phyloP scores from a whole-genome alignment of 2,888 invertebrate species.

The Diarsia mendica region DNA sequence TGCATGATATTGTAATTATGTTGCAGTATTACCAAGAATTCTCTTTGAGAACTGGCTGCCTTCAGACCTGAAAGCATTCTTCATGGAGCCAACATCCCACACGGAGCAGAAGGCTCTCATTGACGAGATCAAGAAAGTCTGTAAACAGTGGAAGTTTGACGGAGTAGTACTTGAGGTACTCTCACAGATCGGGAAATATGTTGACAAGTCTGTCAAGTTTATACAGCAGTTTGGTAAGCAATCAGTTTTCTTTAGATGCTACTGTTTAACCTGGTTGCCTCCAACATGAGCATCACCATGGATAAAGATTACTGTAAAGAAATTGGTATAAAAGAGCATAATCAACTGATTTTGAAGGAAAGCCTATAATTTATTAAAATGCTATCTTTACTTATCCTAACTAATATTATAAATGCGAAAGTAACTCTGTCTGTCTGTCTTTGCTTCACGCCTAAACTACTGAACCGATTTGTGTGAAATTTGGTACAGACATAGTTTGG shows the following conservation, averaged over 20 bases:
- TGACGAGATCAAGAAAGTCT: constrained; percentile 92
- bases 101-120: constrained; percentile 92
- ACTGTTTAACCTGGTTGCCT: background rate
- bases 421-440: too few relatives aligned
- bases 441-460: too few relatives aligned
- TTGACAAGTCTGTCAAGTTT: constrained; percentile 91
- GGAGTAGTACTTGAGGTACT: constrained; percentile 98
- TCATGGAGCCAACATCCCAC: constrained; percentile 91
- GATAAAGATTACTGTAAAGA: too few relatives aligned
- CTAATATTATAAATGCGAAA: too few relatives aligned
- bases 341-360: background rate
- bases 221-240: constrained; percentile 91
- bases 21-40: constrained; percentile 96
- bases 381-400: too few relatives aligned
- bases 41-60: constrained; percentile 96
- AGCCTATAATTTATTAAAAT: background rate
- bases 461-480: too few relatives aligned
- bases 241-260: background rate
- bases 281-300: too few relatives aligned
- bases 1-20: background rate
- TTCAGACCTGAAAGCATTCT: constrained; percentile 93
- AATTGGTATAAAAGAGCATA: background rate
- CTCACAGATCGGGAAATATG: constrained; percentile 93
- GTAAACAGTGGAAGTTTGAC: constrained; percentile 95
- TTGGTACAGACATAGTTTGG: too few relatives aligned